phyloP scores from a whole-genome alignment of 2,797 vertebrate species.

The Ciconia nigra region DNA sequence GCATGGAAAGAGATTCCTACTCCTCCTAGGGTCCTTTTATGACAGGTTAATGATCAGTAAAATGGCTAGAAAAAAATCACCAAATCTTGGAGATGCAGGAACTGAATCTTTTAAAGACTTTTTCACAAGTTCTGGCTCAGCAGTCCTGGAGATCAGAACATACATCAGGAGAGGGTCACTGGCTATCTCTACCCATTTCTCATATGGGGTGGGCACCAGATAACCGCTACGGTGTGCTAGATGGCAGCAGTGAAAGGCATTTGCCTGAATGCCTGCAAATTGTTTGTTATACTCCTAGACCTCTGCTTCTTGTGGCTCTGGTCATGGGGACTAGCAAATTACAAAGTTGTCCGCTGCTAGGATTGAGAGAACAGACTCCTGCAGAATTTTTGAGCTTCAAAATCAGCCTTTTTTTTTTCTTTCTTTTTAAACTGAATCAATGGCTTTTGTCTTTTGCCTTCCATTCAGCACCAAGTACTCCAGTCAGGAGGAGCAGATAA shows the following conservation, averaged over 20 bases:
- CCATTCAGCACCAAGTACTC: not conserved
- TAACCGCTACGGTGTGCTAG: too few species aligned
- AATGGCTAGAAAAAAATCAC: not conserved
- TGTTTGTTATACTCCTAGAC: not conserved
- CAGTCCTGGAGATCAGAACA: not conserved
- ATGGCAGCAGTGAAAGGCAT: not conserved
- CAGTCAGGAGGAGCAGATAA: not conserved
- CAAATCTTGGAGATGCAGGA: not conserved
- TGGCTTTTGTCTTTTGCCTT: not conserved
- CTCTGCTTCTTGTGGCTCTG: not conserved
- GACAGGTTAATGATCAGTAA: not conserved
- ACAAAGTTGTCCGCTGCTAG: not conserved
- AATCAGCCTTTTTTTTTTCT: fast-evolving
- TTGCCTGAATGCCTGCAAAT: not conserved
- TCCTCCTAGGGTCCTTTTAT: not conserved
- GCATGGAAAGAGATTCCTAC: not conserved
- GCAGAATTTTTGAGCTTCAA: not conserved
- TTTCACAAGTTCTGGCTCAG: not conserved
- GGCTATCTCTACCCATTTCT: not conserved
- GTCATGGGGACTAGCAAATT: not conserved
- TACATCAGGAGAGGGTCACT: not conserved
- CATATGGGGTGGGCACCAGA: not conserved
- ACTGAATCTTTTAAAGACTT: not conserved
- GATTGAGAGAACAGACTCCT: not conserved
- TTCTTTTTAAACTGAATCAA: not conserved